phyloP scores from a whole-genome alignment of 2,797 vertebrate species.

The Melanotaenia nigrans region DNA sequence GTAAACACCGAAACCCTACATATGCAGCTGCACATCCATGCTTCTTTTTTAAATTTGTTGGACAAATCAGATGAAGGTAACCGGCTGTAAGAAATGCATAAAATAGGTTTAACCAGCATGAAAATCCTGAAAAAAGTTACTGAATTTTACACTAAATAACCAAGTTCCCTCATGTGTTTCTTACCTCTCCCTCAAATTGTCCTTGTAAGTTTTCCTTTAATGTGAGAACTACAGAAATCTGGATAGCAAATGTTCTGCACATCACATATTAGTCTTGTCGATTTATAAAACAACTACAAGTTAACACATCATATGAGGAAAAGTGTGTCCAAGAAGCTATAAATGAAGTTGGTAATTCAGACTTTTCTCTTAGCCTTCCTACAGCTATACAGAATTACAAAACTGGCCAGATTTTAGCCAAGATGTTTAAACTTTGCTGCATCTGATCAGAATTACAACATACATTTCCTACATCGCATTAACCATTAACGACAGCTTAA shows the following conservation, averaged over 20 bases:
- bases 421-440: not conserved
- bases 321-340: not conserved
- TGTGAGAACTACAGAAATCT: constrained; percentile 3
- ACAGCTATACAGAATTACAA: too few species aligned
- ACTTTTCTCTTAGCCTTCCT: not conserved
- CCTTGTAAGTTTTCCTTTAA: constrained; percentile 1
- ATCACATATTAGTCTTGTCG: not conserved
- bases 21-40: constrained; percentile 21
- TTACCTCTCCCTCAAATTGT: constrained; percentile 9
- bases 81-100: constrained; percentile 24
- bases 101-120: not conserved
- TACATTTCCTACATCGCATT: not conserved
- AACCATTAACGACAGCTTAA: not conserved
- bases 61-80: constrained; percentile 22
- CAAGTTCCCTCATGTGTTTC: not conserved
- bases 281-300: not conserved
- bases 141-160: not conserved
- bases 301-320: not conserved
- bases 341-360: not conserved
- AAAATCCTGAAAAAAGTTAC: too few species aligned
- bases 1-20: constrained; percentile 1
- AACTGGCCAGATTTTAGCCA: not conserved
- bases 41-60: constrained; percentile 11
- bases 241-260: constrained; percentile 4
- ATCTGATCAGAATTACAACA: not conserved